phyloP scores from a whole-genome alignment of 2,888 invertebrate genomes.

The Strigamia transsilvanica region DNA sequence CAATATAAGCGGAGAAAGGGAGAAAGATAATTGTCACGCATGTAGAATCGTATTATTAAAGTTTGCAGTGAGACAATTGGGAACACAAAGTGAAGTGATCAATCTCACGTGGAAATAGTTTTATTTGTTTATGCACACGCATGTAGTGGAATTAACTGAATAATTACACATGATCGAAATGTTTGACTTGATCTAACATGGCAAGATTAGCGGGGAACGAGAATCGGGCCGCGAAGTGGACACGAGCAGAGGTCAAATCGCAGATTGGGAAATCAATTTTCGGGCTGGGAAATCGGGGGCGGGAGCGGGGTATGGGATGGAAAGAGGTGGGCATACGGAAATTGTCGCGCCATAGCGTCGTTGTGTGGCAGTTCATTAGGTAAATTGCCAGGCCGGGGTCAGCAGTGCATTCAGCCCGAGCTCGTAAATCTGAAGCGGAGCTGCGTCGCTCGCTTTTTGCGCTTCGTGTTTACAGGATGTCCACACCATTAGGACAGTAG shows the following conservation, averaged over 20 bases:
- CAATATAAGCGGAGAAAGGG: not conserved
- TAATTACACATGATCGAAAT: constrained; percentile 7
- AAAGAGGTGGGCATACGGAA: constrained; percentile 45
- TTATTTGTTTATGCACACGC: not conserved
- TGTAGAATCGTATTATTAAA: not conserved
- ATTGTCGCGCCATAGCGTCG: constrained; percentile 46
- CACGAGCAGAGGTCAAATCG: not conserved
- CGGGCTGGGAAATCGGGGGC: not conserved
- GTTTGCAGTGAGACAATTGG: not conserved
- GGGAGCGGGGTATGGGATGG: not conserved
- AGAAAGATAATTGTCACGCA: not conserved
- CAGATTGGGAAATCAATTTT: constrained; percentile 12
- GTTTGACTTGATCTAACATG: not conserved
- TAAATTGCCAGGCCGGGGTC: constrained; percentile 48
- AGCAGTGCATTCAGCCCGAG: constrained; percentile 44
- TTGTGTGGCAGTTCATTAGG: constrained; percentile 50
- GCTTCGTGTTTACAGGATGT: constrained; percentile 51
- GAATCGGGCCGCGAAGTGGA: not conserved
- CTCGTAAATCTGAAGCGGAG: constrained; percentile 40
- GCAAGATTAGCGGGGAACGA: not conserved
- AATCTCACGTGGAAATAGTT: not conserved
- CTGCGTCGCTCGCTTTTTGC: constrained; percentile 41
- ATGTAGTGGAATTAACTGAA: not conserved
- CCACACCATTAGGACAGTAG: constrained; percentile 49
- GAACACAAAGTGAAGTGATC: not conserved